Percentiles rank a stretch among this genome's conserved stretches.
These are phyloP conservation scores for Meriones unguiculatus DNA, from an alignment of 2,113 vertebrate genomes.

Conservation along the genomic window DNA sequence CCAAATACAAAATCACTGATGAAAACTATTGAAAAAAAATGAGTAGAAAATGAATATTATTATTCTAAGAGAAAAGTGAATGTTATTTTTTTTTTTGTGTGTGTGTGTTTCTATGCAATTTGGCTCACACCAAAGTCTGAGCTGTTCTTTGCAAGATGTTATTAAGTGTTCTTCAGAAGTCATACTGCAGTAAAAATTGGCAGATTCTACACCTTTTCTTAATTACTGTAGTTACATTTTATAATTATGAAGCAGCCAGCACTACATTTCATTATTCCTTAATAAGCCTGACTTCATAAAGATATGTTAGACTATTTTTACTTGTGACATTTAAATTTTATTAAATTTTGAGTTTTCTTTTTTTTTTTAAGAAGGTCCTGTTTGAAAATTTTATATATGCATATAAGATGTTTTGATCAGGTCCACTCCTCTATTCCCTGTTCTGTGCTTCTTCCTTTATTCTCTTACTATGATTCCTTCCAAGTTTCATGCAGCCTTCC, in stretches of 20 bases:
- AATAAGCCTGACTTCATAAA: conserved; percentile 30
- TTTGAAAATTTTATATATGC: neutral
- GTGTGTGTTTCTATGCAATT: neutral
- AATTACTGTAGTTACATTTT: neutral
- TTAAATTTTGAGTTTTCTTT: neutral
- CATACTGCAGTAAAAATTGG: neutral
- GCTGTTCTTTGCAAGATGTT: neutral
- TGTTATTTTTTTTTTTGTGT: neutral
- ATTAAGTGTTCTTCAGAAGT: neutral
- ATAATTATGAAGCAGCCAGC: neutral
- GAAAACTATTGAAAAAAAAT: conserved; percentile 58
- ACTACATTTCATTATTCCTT: neutral
- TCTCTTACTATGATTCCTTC: neutral
- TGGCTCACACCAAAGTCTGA: conserved; percentile 39
- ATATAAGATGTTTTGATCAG: neutral
- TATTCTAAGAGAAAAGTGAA: conserved; percentile 49
- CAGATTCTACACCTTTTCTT: neutral
- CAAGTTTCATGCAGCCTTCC: neutral
- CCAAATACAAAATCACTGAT: conserved; percentile 26
- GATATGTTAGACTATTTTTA: neutral
- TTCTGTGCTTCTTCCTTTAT: neutral
- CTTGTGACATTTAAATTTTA: conserved; percentile 5
- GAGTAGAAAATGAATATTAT: conserved; percentile 5
- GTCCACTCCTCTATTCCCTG: too few relatives aligned
- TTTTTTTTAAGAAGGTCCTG: neutral